Evolutionary conservation across 37 sponge, comb jelly and placozoan species (phyloP), one percentile per base, ranked within the genome.

Genomic region (Beroe forskalii): DNA sequence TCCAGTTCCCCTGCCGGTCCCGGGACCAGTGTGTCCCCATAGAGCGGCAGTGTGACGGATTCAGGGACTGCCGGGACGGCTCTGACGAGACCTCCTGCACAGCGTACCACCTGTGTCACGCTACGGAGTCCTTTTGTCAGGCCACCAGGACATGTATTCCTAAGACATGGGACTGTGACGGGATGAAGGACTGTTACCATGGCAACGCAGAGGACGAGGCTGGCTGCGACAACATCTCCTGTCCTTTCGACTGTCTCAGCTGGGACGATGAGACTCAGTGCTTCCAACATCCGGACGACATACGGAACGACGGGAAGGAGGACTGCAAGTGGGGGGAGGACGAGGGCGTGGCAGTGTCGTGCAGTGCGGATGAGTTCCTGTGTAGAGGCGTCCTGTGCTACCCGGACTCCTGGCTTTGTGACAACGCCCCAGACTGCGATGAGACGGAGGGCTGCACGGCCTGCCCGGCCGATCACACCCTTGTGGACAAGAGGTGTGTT

Each of bases 161-260:
- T 8, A 37, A 12, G 20, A 9, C 40, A 37, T 80, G 60, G 55
- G 23, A 24, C 0, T 80, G 86, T 44, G 86, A 80, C 22, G 86
- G 86, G 1, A 80, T 27, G 12, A 12, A 3, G 8, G 86, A 80
- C 30, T 80, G 86, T 80, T 25, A 37, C 55, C 27, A 43, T 42
- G 86, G 86, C 3, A 64, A 64, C 66, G 30, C 24, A 6, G 86
- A 80, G 31, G 86, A 80, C 41, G 86, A 80, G 60, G 55, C 28
- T 19, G 86, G 86, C 6, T 80, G 86, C 20, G 28, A 22, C 30
- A 22, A 22, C 2, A n/a, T 44, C 86, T 14, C 9, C 1, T 44
- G 55, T 44, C 25, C 23, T 3, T 27, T 64, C 66, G 17, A 23
- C 31, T 64, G 66, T 64, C 4, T 64, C 14, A 27, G 25, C 66